Base-by-base conservation (phyloP, 2,113 vertebrate genomes). In the Prunella himalayana region DNA sequence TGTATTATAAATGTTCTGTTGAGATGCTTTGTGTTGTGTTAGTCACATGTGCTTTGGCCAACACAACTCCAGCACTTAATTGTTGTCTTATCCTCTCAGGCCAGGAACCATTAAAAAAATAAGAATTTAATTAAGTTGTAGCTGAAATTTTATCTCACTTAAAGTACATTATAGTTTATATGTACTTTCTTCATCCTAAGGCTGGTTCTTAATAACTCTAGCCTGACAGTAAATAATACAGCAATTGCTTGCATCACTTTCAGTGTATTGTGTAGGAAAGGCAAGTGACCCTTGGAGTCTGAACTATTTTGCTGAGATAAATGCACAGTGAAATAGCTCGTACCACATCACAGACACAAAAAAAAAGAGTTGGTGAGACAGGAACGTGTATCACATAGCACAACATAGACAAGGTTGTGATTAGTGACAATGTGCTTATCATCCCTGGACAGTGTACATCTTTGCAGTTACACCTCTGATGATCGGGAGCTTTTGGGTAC, bases 201-300 rank as follows among this genome's bases (percentile, higher is more conserved):
- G 57, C 57, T 49, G 49, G 65, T 70, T 91, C 72, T 94, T 94
- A 93, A 72, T 91, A 94, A 93, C 41, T 87, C 66, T 53, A 90
- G 31, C 15, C 31, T 80, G 84, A 79, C 78, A 90, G 44, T 56
- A 89, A 87, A 92, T 83, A 83, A 71, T 25, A 56, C 42, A 56
- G 64, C 64, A 86, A 78, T 44, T 76, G 56, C 30, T 87, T 89
- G 60, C 78, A 87, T 82, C 51, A 53, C 24, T 79, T 89, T 23
- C 25, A 71, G 35, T 22, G 37, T 39, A 59, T 68, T 66, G 56
- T 75, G 44, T 9, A 75, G 37, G 49, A 91, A 89, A 82, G 18
- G 64, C 30, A 86, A 92, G 49, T 31, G 65, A 91, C 61, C 47
- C 85, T 78, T 11, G 0, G 27, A 91, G 44, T 33, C 73, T 79